These are phyloP conservation scores for Lampropteryx suffumata DNA, from an alignment of 2,888 invertebrate species.

Conservation along the genomic window DNA sequence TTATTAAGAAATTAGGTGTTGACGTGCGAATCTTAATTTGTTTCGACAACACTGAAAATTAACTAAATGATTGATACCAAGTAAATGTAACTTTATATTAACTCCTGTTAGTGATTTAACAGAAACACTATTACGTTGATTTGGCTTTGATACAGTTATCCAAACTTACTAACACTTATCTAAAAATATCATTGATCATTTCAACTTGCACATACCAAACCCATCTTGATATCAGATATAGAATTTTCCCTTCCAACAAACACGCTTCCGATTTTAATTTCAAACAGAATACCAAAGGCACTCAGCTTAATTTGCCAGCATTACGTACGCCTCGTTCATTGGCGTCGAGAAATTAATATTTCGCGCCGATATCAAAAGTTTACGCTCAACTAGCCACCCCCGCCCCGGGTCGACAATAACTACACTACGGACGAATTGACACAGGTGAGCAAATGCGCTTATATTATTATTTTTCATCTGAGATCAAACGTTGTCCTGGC, in stretches of 20 bases:
- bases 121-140: too few relatives aligned
- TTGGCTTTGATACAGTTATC: too few relatives aligned
- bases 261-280: slow-evolving; percentile 58
- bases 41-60: too few relatives aligned
- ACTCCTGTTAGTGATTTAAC: too few relatives aligned
- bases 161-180: too few relatives aligned
- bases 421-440: slow-evolving; percentile 69
- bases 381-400: slow-evolving; percentile 80
- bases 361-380: slow-evolving; percentile 80
- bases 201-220: too few relatives aligned
- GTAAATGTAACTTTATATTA: too few relatives aligned
- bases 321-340: slow-evolving; percentile 76
- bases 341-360: slow-evolving; percentile 81
- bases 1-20: too few relatives aligned
- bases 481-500: slow-evolving; percentile 76
- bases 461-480: slow-evolving; percentile 74
- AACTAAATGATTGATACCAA: too few relatives aligned
- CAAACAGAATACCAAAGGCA: slow-evolving; percentile 72
- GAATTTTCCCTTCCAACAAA: slow-evolving; percentile 14
- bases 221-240: not conserved
- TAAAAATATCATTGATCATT: too few relatives aligned
- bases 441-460: slow-evolving; percentile 77
- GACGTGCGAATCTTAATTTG: too few relatives aligned
- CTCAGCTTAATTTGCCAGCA: slow-evolving; percentile 78
- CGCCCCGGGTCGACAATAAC: slow-evolving; percentile 57